Percentiles rank a stretch among this genome's conserved stretches.
Conservation (phyloP, 35 echinoderm and acorn worm genomes). For the Diadema setosum region DNA sequence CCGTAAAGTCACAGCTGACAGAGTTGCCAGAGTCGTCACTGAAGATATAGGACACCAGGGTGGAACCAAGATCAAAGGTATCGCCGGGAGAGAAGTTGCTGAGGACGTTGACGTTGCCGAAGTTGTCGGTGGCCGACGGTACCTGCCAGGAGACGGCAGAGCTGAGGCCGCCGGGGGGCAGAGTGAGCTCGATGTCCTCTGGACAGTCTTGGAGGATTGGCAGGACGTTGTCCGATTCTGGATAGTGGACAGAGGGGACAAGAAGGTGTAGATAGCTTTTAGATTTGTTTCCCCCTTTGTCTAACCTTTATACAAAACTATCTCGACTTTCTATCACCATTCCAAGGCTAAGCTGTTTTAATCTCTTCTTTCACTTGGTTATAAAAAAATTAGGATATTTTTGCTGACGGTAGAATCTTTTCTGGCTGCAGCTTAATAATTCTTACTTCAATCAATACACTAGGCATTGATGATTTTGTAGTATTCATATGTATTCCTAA, state of each 20-base stretch:
- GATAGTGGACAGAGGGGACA: neutral
- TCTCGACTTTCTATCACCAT: too few species aligned
- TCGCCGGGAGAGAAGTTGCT: neutral
- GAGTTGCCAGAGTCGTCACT: constrained; percentile 52
- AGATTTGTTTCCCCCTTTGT: too few species aligned
- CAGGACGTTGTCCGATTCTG: constrained; percentile 3
- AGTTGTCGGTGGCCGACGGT: constrained; percentile 41
- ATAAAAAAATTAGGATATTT: too few species aligned
- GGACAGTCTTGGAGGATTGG: constrained; percentile 34
- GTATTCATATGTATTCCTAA: too few species aligned
- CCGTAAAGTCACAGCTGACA: constrained; percentile 19
- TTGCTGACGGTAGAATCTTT: too few species aligned
- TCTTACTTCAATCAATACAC: too few species aligned
- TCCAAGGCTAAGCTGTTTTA: too few species aligned
- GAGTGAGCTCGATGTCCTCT: constrained; percentile 25
- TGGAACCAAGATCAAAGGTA: neutral
- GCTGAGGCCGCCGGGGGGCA: constrained; percentile 22
- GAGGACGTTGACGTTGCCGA: neutral
- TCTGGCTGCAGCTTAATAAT: too few species aligned
- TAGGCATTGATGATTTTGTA: too few species aligned
- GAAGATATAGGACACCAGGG: constrained; percentile 64
- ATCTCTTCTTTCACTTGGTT: too few species aligned
- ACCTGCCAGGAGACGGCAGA: constrained; percentile 9
- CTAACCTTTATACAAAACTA: too few species aligned
- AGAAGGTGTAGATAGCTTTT: too few species aligned